Evolutionary conservation across 2,113 vertebrate genomes (phyloP).

Genomic region (Ursus arctos): DNA sequence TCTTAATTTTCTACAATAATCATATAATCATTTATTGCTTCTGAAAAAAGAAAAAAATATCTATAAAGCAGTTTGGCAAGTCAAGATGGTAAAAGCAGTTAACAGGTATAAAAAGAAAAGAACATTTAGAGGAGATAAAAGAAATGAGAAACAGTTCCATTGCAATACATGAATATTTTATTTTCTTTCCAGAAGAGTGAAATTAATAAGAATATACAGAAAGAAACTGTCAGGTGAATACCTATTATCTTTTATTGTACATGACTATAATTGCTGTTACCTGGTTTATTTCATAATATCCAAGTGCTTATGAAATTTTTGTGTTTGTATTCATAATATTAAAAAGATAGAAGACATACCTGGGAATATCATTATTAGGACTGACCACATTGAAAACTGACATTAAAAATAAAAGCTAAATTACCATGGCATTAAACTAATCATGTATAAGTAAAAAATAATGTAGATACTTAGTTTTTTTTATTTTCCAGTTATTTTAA

Average conservation of each 20-base stretch:
- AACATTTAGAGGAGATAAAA: slow-evolving; percentile 44
- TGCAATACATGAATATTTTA: slow-evolving; percentile 37
- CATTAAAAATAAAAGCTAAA: slow-evolving; percentile 16
- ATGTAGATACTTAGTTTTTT: neutral
- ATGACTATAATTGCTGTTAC: slow-evolving; percentile 34
- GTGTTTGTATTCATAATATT: neutral
- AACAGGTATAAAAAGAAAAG: slow-evolving; percentile 6
- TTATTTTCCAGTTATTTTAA: neutral
- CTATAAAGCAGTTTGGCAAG: neutral
- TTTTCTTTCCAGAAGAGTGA: neutral
- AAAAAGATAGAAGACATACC: neutral
- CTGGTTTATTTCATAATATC: slow-evolving; percentile 32
- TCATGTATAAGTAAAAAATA: neutral
- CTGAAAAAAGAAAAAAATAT: neutral
- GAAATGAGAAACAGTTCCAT: slow-evolving; percentile 54
- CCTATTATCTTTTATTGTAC: slow-evolving; percentile 57
- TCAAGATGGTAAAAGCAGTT: slow-evolving; percentile 20
- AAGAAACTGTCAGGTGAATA: slow-evolving; percentile 29
- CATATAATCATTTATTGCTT: neutral
- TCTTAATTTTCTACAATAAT: slow-evolving; percentile 10
- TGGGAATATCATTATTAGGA: neutral
- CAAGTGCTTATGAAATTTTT: slow-evolving; percentile 13
- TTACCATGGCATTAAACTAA: neutral
- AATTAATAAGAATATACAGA: slow-evolving; percentile 39
- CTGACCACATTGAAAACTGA: neutral